phyloP scores from a whole-genome alignment of 2,113 vertebrate species.

The Lota lota region DNA sequence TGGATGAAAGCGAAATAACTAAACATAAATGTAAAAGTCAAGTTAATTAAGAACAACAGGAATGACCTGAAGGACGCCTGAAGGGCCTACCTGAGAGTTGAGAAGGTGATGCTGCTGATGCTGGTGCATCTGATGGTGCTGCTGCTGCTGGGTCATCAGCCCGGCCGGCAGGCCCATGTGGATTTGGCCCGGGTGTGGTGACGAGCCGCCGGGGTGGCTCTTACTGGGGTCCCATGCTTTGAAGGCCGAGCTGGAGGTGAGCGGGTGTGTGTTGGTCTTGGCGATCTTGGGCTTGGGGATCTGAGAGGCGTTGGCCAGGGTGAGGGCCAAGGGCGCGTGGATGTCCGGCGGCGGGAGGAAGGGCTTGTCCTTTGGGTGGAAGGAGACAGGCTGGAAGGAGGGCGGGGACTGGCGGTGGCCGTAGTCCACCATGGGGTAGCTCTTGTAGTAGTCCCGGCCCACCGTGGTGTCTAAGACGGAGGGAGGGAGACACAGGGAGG shows the following conservation, averaged over 20 bases:
- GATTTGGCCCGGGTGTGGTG: slow-evolving; percentile 55
- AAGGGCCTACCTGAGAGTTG: too few species aligned
- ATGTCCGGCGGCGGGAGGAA: slow-evolving; percentile 74
- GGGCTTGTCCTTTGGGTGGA: slow-evolving; percentile 76
- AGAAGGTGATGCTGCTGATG: slow-evolving; percentile 34
- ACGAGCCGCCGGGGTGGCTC: slow-evolving; percentile 63
- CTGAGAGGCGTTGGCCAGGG: slow-evolving; percentile 68
- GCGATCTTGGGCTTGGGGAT: slow-evolving; percentile 80
- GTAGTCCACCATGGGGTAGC: slow-evolving; percentile 76
- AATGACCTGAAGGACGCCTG: too few species aligned
- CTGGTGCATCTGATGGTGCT: slow-evolving; percentile 19
- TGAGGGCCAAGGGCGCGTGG: slow-evolving; percentile 74
- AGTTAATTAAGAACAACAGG: too few species aligned
- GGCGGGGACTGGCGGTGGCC: slow-evolving; percentile 66
- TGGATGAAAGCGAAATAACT: too few species aligned
- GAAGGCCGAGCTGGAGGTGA: slow-evolving; percentile 72
- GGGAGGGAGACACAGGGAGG: neutral
- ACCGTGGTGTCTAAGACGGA: slow-evolving; percentile 65
- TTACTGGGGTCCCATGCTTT: slow-evolving; percentile 78
- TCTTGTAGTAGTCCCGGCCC: slow-evolving; percentile 82
- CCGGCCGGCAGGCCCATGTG: neutral
- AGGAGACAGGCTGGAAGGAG: slow-evolving; percentile 75
- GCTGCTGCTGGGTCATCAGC: slow-evolving; percentile 45
- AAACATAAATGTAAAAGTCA: too few species aligned
- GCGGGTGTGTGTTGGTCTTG: slow-evolving; percentile 76